These are phyloP conservation scores for Orchestia grillus DNA, from an alignment of 1,140 invertebrate genomes.

Conservation along the genomic window DNA sequence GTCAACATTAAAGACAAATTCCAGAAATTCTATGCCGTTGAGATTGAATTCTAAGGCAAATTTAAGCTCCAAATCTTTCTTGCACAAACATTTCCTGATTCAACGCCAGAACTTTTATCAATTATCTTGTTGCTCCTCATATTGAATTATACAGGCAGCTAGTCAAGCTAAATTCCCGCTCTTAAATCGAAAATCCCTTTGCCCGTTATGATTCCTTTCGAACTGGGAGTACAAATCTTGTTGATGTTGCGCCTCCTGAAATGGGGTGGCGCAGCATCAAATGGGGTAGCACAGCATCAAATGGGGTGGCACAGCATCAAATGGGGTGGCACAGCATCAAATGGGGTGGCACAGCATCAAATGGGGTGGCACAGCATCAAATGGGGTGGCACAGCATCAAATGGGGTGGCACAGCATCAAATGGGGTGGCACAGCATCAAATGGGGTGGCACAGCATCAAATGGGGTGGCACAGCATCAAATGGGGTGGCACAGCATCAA, in stretches of 20 bases:
- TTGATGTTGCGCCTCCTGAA: neutral
- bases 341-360: neutral
- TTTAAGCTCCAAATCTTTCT: too few species aligned
- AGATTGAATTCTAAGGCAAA: too few species aligned
- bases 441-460: too few species aligned
- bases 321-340: neutral
- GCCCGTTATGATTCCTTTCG: neutral
- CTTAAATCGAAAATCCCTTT: neutral
- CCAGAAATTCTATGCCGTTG: too few species aligned
- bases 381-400: neutral
- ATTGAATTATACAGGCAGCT: neutral
- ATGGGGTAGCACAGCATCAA: neutral
- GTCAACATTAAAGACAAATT: too few species aligned
- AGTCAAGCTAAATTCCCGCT: neutral
- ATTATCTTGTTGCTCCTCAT: neutral
- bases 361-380: neutral
- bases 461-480: too few species aligned
- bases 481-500: too few species aligned
- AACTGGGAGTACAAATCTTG: neutral
- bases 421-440: too few species aligned
- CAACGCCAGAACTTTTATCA: too few species aligned
- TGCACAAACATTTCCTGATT: too few species aligned
- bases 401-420: neutral
- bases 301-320: neutral
- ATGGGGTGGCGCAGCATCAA: neutral